Evolutionary conservation across 2,888 invertebrate species (phyloP).

Genomic region (Leptogaster cylindrica): DNA sequence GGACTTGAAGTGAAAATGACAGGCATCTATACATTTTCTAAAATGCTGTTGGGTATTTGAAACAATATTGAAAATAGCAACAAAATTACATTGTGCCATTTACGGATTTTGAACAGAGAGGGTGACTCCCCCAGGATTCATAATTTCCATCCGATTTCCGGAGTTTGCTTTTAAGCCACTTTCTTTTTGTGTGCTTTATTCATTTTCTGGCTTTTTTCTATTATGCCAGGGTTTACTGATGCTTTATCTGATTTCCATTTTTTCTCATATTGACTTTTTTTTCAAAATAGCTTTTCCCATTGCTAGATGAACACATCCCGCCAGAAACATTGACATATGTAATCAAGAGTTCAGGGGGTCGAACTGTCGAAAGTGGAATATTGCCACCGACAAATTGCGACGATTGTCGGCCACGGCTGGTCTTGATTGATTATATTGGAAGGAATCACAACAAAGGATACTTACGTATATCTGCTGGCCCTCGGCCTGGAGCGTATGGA

Average conservation of each 20-base stretch:
- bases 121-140: no score
- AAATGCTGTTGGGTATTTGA: no score
- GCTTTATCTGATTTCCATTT: constrained; percentile 32
- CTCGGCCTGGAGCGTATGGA: not conserved
- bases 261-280: constrained; percentile 13
- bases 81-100: no score
- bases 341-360: not conserved
- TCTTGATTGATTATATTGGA: constrained; percentile 3
- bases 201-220: constrained; percentile 15
- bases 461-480: not conserved
- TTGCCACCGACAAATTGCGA: not conserved
- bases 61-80: no score
- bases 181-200: not conserved
- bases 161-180: not conserved
- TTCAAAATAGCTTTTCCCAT: not conserved
- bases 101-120: no score
- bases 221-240: not conserved
- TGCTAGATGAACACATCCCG: constrained; percentile 11
- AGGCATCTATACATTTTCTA: no score
- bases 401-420: not conserved
- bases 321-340: constrained; percentile 1
- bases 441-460: not conserved
- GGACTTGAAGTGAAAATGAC: no score
- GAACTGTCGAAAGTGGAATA: not conserved
- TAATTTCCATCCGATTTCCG: no score